Evolutionary conservation across 2,113 vertebrate species (phyloP).

Genomic region (Plecturocebus donacophilus): DNA sequence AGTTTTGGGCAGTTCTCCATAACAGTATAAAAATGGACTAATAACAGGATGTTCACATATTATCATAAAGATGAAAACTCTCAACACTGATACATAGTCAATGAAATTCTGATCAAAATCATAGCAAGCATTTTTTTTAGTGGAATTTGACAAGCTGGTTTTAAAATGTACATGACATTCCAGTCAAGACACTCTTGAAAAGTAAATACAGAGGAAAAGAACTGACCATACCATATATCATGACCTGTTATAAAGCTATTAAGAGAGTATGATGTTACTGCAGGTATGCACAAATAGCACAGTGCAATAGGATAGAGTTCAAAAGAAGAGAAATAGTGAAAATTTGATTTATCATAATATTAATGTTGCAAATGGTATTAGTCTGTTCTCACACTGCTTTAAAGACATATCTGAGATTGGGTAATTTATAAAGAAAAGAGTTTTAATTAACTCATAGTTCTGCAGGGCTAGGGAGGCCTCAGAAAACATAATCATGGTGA

Average conservation of each 20-base stretch:
- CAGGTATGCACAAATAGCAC: not conserved
- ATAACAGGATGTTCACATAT: not conserved
- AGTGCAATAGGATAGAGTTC: not conserved
- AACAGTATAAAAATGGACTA: too few relatives aligned
- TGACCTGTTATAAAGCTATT: not conserved
- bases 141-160: not conserved
- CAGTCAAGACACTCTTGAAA: not conserved
- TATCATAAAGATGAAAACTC: not conserved
- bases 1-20: too few relatives aligned
- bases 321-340: not conserved
- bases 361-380: too few relatives aligned
- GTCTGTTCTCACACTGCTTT: too few relatives aligned
- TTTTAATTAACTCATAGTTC: too few relatives aligned
- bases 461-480: too few relatives aligned
- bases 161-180: not conserved
- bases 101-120: not conserved
- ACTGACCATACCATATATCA: not conserved
- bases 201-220: not conserved
- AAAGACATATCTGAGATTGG: too few relatives aligned
- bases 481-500: too few relatives aligned
- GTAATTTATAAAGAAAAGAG: too few relatives aligned
- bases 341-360: too few relatives aligned
- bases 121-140: not conserved
- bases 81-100: not conserved
- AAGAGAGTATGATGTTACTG: not conserved